Conservation (phyloP, 2,113 vertebrate species). For the Neotoma lepida region DNA sequence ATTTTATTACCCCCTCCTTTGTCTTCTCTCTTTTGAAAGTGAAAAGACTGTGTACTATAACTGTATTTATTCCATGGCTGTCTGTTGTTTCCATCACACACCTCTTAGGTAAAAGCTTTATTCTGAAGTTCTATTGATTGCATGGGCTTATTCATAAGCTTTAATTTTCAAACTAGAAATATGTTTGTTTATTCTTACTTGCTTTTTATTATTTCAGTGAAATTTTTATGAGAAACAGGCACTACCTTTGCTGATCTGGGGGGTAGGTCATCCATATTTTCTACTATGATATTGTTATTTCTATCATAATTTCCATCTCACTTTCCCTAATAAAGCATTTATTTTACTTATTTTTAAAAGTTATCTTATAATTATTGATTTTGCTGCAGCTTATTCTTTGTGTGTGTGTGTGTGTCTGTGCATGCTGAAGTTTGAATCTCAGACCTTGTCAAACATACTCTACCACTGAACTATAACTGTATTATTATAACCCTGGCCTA, state of each 20-base stretch:
- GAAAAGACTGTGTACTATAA: not conserved
- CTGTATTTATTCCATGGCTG: not conserved
- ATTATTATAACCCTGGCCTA: not conserved
- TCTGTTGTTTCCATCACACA: not conserved
- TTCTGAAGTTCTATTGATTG: not conserved
- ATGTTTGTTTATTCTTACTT: not conserved
- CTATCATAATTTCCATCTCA: conserved; percentile 11
- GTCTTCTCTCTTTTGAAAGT: not conserved
- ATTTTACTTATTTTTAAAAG: not conserved
- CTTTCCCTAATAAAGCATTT: not conserved
- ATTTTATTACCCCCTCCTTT: not conserved
- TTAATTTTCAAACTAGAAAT: not conserved
- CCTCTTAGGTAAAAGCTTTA: not conserved
- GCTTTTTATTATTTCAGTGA: conserved; percentile 20
- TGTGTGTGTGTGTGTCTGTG: not conserved
- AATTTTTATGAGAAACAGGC: not conserved
- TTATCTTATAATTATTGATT: not conserved
- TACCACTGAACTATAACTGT: not conserved
- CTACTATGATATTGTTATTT: not conserved
- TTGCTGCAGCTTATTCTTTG: not conserved
- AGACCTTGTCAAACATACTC: not conserved
- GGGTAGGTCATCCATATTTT: not conserved
- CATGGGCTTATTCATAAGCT: not conserved
- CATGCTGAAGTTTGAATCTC: no score
- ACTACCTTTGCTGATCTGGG: not conserved